Conservation (phyloP, 2,113 vertebrate genomes). For the Brachyhypopomus occidentalis region DNA sequence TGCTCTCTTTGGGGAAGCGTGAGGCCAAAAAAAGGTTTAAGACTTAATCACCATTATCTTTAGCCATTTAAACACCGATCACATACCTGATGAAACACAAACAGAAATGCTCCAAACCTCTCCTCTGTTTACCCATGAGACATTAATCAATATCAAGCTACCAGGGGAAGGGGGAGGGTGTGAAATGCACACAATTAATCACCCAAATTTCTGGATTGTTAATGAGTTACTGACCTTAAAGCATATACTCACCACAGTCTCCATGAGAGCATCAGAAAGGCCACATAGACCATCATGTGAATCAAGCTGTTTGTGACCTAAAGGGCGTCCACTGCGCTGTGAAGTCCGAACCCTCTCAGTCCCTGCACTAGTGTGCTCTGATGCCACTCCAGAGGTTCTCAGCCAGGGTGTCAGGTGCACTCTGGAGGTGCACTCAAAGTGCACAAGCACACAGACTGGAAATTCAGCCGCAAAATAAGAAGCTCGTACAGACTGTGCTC, state of each 20-base stretch:
- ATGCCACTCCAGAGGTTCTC: neutral
- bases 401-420: neutral
- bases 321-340: neutral
- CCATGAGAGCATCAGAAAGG: too few species aligned
- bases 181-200: neutral
- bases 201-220: too few species aligned
- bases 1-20: too few species aligned
- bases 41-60: neutral
- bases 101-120: conserved; percentile 3
- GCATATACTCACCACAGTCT: too few species aligned
- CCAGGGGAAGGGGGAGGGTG: too few species aligned
- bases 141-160: too few species aligned
- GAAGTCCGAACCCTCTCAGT: neutral
- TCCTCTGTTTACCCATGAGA: neutral
- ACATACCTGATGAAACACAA: neutral
- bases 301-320: too few species aligned
- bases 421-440: neutral
- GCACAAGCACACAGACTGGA: neutral
- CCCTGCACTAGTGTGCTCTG: neutral
- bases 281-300: too few species aligned
- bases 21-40: too few species aligned
- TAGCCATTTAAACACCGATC: neutral
- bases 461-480: neutral
- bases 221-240: too few species aligned
- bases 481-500: neutral